Evolutionary conservation across 2,797 vertebrate species (phyloP).

Genomic region (Clarias fuscus): DNA sequence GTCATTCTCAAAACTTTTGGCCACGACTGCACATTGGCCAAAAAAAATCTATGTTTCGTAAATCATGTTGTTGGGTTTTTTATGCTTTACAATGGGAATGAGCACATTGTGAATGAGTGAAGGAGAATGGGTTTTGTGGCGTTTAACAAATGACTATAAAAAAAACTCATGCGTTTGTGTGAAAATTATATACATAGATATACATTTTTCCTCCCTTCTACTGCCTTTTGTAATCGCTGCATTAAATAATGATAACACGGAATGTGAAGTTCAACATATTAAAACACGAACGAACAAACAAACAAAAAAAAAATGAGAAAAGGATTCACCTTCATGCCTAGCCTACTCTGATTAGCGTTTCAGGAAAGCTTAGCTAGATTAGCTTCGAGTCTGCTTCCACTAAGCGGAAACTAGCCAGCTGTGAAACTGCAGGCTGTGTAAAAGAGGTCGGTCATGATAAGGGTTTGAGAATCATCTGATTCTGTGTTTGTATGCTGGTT

Average conservation of each 20-base stretch:
- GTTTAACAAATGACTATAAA: background rate
- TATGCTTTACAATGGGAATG: background rate
- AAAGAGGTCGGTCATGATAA: background rate
- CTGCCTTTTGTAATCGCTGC: background rate
- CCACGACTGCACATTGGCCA: background rate
- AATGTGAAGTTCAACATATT: background rate
- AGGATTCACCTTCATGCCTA: constrained; percentile 53
- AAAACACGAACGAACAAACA: constrained; percentile 7
- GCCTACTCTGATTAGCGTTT: constrained; percentile 55
- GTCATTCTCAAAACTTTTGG: too few relatives aligned
- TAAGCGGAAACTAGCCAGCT: constrained; percentile 53
- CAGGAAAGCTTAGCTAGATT: constrained; percentile 48
- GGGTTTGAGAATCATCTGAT: background rate
- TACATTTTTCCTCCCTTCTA: background rate
- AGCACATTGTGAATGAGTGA: background rate
- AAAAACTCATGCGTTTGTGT: background rate
- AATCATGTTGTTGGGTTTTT: background rate
- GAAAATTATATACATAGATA: background rate
- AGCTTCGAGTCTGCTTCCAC: constrained; percentile 38
- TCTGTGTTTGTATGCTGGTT: background rate
- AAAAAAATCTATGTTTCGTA: background rate
- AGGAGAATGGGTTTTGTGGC: background rate
- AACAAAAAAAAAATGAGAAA: constrained; percentile 4
- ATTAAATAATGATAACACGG: background rate
- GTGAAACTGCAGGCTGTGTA: constrained; percentile 43